Percentiles rank a stretch among this genome's conserved stretches.
These are phyloP conservation scores for Crepidodera aurea DNA, from an alignment of 2,888 invertebrate genomes.

Conservation along the genomic window DNA sequence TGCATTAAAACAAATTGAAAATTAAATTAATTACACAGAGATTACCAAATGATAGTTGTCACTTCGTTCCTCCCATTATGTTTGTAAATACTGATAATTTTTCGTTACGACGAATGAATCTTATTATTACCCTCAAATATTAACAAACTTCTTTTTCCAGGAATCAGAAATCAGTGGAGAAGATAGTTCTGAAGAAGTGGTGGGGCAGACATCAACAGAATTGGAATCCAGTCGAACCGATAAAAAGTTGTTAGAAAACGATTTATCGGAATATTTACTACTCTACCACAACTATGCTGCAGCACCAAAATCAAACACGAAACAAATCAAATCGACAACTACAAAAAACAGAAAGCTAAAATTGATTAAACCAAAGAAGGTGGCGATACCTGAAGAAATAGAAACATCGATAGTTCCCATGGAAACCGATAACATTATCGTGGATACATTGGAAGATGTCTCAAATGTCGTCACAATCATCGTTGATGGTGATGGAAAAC, in stretches of 20 bases:
- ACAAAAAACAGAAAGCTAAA: constrained; percentile 38
- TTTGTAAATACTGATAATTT: too few relatives aligned
- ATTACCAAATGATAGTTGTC: too few relatives aligned
- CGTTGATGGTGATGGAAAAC: constrained; percentile 56
- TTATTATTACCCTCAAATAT: too few relatives aligned
- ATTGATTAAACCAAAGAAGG: constrained; percentile 42
- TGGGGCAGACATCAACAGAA: constrained; percentile 86
- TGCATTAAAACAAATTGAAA: too few relatives aligned
- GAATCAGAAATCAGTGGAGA: constrained; percentile 60
- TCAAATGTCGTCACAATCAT: constrained; percentile 67
- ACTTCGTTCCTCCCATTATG: too few relatives aligned
- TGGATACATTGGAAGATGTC: constrained; percentile 29
- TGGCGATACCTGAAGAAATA: background rate
- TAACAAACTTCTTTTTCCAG: constrained; percentile 49
- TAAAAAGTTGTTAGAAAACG: constrained; percentile 49
- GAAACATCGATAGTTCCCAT: too few relatives aligned
- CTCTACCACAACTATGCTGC: constrained; percentile 58
- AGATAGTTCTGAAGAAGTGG: constrained; percentile 74
- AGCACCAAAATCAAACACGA: constrained; percentile 42
- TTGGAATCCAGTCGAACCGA: constrained; percentile 78
- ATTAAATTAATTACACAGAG: too few relatives aligned
- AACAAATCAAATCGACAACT: constrained; percentile 5
- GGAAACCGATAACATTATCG: too few relatives aligned
- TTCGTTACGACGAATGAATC: too few relatives aligned
- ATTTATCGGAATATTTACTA: constrained; percentile 56